Percentiles rank a stretch among this genome's conserved stretches.
Evolutionary conservation across 2,113 vertebrate species (phyloP).

Genomic region (Thalassoma bifasciatum): DNA sequence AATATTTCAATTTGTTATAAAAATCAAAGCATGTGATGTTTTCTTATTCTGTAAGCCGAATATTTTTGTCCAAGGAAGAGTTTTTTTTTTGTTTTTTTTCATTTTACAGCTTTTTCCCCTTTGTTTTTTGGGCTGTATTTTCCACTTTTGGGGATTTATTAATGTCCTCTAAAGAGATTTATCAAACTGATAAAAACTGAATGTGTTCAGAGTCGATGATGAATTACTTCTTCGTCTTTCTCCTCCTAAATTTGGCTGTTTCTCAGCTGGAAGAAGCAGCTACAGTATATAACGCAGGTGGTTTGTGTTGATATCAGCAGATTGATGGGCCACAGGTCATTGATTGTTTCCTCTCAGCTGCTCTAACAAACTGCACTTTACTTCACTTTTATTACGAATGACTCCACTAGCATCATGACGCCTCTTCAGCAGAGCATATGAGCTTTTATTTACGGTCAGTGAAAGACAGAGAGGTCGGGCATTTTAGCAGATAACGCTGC

Average conservation of each 20-base stretch:
- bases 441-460: constrained; percentile 63
- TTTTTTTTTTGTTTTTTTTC: too few species aligned
- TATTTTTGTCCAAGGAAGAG: background rate
- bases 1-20: background rate
- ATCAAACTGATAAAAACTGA: background rate
- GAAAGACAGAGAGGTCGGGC: constrained; percentile 52
- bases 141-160: background rate
- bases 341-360: constrained; percentile 39
- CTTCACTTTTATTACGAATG: constrained; percentile 50
- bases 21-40: background rate
- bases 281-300: background rate
- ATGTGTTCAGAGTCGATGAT: background rate
- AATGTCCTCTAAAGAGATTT: background rate
- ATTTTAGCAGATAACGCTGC: constrained; percentile 42
- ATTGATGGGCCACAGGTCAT: constrained; percentile 37
- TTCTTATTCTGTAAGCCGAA: background rate
- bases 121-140: background rate
- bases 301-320: constrained; percentile 50
- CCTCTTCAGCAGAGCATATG: constrained; percentile 54
- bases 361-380: constrained; percentile 44
- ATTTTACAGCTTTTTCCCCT: background rate
- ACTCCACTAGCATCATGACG: constrained; percentile 53
- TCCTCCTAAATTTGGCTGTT: background rate
- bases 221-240: background rate
- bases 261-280: background rate